Base-by-base conservation (phyloP, 1,140 invertebrate genomes). In the Muscidifurax raptorellus region DNA sequence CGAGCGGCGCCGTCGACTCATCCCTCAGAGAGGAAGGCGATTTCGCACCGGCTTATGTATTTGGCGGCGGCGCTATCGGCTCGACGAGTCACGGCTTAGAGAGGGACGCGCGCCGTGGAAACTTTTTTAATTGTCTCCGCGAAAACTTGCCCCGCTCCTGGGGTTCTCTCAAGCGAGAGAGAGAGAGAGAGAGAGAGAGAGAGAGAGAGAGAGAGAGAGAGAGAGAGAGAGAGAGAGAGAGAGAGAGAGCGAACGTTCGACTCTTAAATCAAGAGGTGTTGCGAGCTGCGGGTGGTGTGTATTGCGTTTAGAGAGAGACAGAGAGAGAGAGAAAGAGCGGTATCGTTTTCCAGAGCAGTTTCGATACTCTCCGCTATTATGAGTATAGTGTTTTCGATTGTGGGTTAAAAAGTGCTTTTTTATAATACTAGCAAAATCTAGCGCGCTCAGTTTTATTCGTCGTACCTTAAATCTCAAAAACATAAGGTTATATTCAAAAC, bases 111-210 rank as follows among this genome's bases (percentile, higher is more conserved):
- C 66, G 82, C 40, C 72, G 71, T 22, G 71, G 27, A 69, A 83
- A 76, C 40, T 79, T 71, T 84, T 84, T 84, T 84, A 77, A 79
- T 79, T 77, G 83, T 79, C 71, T 79, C 76, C 66, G 75, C 40
- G 74, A 75, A 75, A 75, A 75, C 40, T 75, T 75, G 52, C 28
- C 28, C 74, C 27, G 22, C 32, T 25, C 0, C 52, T 72, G 15
- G 36, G 69, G 27, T 69, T 36, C 47, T 15, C 52, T 22, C 36
- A 40, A 40, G 36, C 36, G 36, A 40, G 0, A 36, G 32, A 36
- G 32, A 36, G 32, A 36, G 32, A 36, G 32, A 36, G 32, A 36
- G 32, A 36, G 32, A 18, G 27, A 47, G 25, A 32, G 32, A 36
- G 32, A 36, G 32, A 36, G 32, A 36, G 32, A 36, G 32, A 18